Base-by-base conservation (phyloP, 2,797 vertebrate species). In the Fistularia commersonii region DNA sequence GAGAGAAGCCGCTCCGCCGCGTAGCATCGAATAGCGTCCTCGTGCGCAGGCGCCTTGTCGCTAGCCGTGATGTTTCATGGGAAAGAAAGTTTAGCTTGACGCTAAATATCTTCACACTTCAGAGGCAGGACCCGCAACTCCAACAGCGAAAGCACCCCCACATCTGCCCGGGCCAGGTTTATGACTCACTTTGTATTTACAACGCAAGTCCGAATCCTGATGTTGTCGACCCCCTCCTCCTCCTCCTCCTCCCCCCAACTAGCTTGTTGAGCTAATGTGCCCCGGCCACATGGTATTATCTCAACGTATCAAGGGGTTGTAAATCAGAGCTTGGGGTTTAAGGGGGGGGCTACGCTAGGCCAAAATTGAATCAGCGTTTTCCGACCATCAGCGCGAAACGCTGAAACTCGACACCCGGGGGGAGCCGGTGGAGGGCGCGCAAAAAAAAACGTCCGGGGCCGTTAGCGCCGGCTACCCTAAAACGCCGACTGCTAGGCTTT, bases 361-460 rank as follows among this genome's bases (percentile, higher is more conserved):
- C 74, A 63, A 58, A 83, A 82, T 83, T 80, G 82, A 85, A 87
- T 70, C 79, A 86, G 69, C 39, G 54, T 82, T 83, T 79, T n/a
- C 79, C 81, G 80, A 65, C 79, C 62, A 76, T 82, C 73, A 72
- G 72, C 57, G 63, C 14, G 45, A 66, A 72, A n/a, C 58, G 47
- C 51, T 59, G 82, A 81, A 85, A 85, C 64, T 55, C 42, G 45
- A 82, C 69, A 70, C 83, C 54, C 32, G 62, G 54, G 72, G 76
- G 64, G n/a, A n/a, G n/a, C n/a, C n/a, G n/a, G n/a, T n/a, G n/a
- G n/a, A n/a, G n/a, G n/a, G n/a, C n/a, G n/a, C n/a, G n/a, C n/a
- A n/a, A n/a, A n/a, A n/a, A n/a, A n/a, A n/a, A n/a, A n/a, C n/a
- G n/a, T n/a, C n/a, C n/a, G n/a, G n/a, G n/a, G n/a, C n/a, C n/a